A percentile compares a stretch with the other conserved stretches of the same genome.
Evolutionary conservation across 64 coral and sea anemone species (phyloP).

Genomic region (Porites australiensis): DNA sequence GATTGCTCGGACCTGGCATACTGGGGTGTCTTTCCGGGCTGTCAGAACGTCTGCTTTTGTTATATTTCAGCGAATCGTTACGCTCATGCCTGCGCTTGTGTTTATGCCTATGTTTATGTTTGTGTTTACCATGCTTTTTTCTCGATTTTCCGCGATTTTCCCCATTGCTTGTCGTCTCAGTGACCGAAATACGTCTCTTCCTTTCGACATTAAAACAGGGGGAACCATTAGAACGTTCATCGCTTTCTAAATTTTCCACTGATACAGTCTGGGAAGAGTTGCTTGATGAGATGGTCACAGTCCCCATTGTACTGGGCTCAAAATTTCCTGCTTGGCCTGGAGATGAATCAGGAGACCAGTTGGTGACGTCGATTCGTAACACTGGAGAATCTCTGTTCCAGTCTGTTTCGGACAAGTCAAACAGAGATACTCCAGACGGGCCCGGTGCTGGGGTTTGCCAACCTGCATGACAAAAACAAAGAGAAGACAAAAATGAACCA

Average conservation of each 20-base stretch:
- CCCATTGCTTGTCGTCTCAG: background rate
- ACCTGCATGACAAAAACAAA: constrained; percentile 20
- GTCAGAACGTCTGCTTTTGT: background rate
- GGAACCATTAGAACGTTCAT: background rate
- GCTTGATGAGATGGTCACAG: constrained; percentile 19
- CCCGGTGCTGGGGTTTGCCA: constrained; percentile 85
- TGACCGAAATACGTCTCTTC: background rate
- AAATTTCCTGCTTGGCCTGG: constrained; percentile 28
- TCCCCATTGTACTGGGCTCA: background rate
- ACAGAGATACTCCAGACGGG: constrained; percentile 37
- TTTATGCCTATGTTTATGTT: constrained; percentile 59
- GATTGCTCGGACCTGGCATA: background rate
- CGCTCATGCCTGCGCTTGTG: constrained; percentile 67
- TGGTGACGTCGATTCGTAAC: background rate
- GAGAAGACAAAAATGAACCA: background rate
- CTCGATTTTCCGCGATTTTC: background rate
- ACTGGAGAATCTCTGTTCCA: constrained; percentile 50
- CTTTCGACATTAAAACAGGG: background rate
- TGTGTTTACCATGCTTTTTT: background rate
- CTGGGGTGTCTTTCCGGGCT: background rate
- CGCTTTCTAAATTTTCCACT: background rate
- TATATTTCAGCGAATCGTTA: background rate
- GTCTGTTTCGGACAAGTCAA: constrained; percentile 16
- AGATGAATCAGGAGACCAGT: constrained; percentile 74
- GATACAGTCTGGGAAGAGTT: background rate